A percentile compares a stretch with the other conserved stretches of the same genome.
phyloP scores from a whole-genome alignment of 2,888 invertebrate species.

The Criorhina ranunculi region DNA sequence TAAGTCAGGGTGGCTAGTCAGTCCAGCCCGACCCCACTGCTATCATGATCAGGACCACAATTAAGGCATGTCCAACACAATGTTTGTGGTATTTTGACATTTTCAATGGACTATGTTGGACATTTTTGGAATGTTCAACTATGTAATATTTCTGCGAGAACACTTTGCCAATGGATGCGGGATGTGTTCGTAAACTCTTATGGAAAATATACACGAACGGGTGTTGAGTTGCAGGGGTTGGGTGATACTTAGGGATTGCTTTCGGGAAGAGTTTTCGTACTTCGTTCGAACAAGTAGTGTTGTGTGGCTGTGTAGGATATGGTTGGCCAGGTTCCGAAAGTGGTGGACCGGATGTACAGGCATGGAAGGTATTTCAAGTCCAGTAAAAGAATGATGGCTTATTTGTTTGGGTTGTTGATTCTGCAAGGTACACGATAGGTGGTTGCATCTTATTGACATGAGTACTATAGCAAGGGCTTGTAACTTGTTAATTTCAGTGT shows the following conservation, averaged over 20 bases:
- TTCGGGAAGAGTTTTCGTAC: constrained; percentile 28
- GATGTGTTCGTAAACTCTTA: constrained; percentile 13
- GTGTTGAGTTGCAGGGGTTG: not conserved
- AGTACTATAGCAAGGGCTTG: not conserved
- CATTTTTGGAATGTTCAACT: constrained; percentile 58
- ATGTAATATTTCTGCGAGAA: constrained; percentile 64
- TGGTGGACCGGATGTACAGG: constrained; percentile 30
- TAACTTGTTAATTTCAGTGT: constrained; percentile 8
- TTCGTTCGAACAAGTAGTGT: constrained; percentile 23
- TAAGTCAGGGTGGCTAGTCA: constrained; percentile 28
- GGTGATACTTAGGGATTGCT: constrained; percentile 50
- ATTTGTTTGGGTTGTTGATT: constrained; percentile 11
- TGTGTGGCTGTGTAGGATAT: constrained; percentile 15
- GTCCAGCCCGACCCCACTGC: not conserved
- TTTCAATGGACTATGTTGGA: constrained; percentile 66
- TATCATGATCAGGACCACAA: constrained; percentile 71
- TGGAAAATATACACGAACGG: not conserved
- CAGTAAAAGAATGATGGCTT: constrained; percentile 17
- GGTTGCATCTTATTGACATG: constrained; percentile 50
- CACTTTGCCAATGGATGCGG: constrained; percentile 27
- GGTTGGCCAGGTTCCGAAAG: constrained; percentile 16
- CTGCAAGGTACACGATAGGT: constrained; percentile 19
- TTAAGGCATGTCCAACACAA: constrained; percentile 76
- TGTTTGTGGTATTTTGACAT: constrained; percentile 77
- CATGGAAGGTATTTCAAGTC: constrained; percentile 45